A percentile compares a stretch with the other conserved stretches of the same genome.
These are phyloP conservation scores for Babyrousa celebensis DNA, from an alignment of 2,797 vertebrate genomes.

Conservation along the genomic window DNA sequence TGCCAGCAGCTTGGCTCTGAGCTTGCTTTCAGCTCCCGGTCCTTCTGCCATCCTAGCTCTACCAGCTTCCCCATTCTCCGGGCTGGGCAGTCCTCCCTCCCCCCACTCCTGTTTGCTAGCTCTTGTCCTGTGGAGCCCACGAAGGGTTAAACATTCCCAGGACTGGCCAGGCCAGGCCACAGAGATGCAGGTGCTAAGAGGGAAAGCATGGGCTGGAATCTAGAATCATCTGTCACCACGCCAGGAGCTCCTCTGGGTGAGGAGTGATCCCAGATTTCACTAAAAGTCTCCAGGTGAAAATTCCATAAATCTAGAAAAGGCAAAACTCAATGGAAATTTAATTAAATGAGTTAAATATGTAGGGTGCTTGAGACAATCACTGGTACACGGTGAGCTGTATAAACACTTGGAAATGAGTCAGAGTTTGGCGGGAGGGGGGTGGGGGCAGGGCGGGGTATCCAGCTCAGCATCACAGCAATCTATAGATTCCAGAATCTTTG, in stretches of 20 bases:
- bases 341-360: slow-evolving; percentile 72
- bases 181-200: slow-evolving; percentile 47
- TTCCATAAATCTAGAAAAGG: slow-evolving; percentile 65
- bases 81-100: no score
- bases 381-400: not conserved
- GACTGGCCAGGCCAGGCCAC: not conserved
- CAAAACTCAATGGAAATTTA: slow-evolving; percentile 71
- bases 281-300: slow-evolving; percentile 71
- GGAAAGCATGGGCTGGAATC: slow-evolving; percentile 65
- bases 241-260: slow-evolving; percentile 68
- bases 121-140: not conserved
- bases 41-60: not conserved
- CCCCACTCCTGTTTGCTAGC: not conserved
- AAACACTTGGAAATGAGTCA: slow-evolving; percentile 55
- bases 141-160: slow-evolving; percentile 64
- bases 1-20: not conserved
- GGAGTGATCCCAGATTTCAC: slow-evolving; percentile 63
- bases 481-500: not conserved
- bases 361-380: slow-evolving; percentile 19
- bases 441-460: no score
- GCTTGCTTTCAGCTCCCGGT: not conserved
- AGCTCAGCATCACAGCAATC: not conserved
- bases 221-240: slow-evolving; percentile 59
- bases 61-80: not conserved
- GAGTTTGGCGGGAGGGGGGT: not conserved